Conservation (phyloP, 1,140 invertebrate genomes). For the Rhizoglyphus robini region DNA sequence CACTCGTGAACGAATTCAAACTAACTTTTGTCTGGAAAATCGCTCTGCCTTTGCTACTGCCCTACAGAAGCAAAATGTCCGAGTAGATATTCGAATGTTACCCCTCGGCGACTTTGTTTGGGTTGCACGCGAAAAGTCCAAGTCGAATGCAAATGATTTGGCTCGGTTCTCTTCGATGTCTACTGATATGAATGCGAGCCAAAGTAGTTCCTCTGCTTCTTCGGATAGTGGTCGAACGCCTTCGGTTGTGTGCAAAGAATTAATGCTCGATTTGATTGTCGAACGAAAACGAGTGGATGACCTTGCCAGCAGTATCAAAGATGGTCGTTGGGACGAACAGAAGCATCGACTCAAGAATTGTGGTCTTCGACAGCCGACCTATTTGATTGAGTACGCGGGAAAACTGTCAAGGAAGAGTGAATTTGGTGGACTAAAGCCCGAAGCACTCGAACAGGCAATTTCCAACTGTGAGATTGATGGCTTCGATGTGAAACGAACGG, state of each 20-base stretch:
- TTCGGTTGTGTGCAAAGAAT: slow-evolving; percentile 42
- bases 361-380: slow-evolving; percentile 64
- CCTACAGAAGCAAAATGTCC: slow-evolving; percentile 48
- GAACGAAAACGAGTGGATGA: slow-evolving; percentile 93
- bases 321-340: slow-evolving; percentile 85
- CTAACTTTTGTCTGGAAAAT: slow-evolving; percentile 39
- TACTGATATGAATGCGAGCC: slow-evolving; percentile 35
- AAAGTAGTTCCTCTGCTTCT: slow-evolving; percentile 33
- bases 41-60: slow-evolving; percentile 35
- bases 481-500: slow-evolving; percentile 62
- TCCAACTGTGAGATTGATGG: slow-evolving; percentile 69
- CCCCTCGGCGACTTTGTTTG: slow-evolving; percentile 85
- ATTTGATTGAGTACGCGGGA: slow-evolving; percentile 70
- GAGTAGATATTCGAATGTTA: slow-evolving; percentile 65
- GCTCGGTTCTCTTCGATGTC: neutral
- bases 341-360: slow-evolving; percentile 76
- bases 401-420: slow-evolving; percentile 27
- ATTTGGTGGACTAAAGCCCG: slow-evolving; percentile 53
- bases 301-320: slow-evolving; percentile 71
- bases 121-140: slow-evolving; percentile 48
- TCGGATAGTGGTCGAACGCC: too few species aligned
- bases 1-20: slow-evolving; percentile 55
- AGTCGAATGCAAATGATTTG: neutral
- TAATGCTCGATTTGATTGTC: slow-evolving; percentile 75
- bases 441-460: slow-evolving; percentile 62